Percentiles rank a stretch among this genome's conserved stretches.
Conservation (phyloP, 2,888 invertebrate species). For the Kuschelorhynchus macadamiae region DNA sequence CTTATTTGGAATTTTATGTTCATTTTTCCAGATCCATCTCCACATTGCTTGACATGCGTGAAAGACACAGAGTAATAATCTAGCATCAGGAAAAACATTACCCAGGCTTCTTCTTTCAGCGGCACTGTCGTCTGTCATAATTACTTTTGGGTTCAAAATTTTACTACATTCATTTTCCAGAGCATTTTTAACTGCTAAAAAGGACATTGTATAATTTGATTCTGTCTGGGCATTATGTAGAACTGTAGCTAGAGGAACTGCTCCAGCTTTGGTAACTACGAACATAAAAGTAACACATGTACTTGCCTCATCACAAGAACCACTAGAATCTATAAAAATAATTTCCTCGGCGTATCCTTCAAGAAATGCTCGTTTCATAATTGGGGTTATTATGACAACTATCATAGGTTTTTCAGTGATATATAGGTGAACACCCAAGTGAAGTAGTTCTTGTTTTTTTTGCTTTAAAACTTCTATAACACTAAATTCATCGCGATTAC, state of each 20-base stretch:
- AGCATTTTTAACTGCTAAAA: neutral
- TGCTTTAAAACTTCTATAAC: neutral
- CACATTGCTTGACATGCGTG: neutral
- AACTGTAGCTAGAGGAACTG: too few relatives aligned
- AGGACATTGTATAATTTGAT: constrained; percentile 1
- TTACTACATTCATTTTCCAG: too few relatives aligned
- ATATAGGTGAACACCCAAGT: neutral
- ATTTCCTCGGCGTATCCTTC: too few relatives aligned
- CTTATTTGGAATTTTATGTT: neutral
- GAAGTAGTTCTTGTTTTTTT: constrained; percentile 4
- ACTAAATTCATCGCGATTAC: too few relatives aligned
- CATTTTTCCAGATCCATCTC: too few relatives aligned
- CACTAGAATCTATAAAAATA: too few relatives aligned
- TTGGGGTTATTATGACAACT: neutral
- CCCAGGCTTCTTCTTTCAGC: neutral
- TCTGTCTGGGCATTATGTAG: too few relatives aligned
- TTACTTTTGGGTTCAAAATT: too few relatives aligned
- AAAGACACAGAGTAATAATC: constrained; percentile 2
- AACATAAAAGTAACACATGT: too few relatives aligned
- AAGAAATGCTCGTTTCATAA: neutral
- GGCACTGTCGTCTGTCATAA: neutral
- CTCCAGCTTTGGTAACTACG: too few relatives aligned
- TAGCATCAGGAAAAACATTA: neutral
- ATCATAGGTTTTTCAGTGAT: constrained; percentile 1
- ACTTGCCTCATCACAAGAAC: too few relatives aligned